Evolutionary conservation across 1,140 invertebrate genomes (phyloP), one percentile per base, ranked within the genome.

Genomic region (Neodiprion lecontei): DNA sequence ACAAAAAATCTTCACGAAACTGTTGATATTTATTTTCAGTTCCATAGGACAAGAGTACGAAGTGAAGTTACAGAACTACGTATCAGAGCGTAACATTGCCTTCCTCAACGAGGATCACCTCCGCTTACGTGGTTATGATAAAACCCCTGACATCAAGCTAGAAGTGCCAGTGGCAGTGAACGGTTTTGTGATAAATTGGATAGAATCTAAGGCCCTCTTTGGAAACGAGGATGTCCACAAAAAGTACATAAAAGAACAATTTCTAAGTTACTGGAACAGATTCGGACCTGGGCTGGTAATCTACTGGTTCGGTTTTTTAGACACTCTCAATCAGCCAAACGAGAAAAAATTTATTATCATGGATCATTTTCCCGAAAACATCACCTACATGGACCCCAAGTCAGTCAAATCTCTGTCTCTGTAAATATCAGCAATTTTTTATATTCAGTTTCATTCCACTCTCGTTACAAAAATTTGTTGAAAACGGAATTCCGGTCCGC

Each of bases 191-290:
- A 91, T 98, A 0, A 97, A 98, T 86, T 99, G 97, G 97, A 96
- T 99, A 76, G 97, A 99, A 89, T 98, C 96, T 77, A 98, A 99
- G 89, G 97, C 97, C 10, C 91, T 95, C 50, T 99, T 98, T 90
- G 97, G 96, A 5, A 95, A 96, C 88, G 90, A 92, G 75, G 91
- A 94, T 77, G 92, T 93, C 74, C 97, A 98, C 88, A 91, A 92
- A 67, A 91, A 90, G n/a, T 97, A 98, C 86, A 89, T 96, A 28
- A 94, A 94, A 82, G 94, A 96, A 82, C 97, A 99, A 85, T 93
- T 95, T 78, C 91, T 92, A 77, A 96, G 95, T 83, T 99, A 99
- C 84, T 96, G 94, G 93, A 98, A 98, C 88, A 94, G 95, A 80
- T 99, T 98, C 92, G 97, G 97, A 5, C 92, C 96, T 14, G 97